Conservation (phyloP, 2,888 invertebrate genomes). For the Dascillus cervinus region DNA sequence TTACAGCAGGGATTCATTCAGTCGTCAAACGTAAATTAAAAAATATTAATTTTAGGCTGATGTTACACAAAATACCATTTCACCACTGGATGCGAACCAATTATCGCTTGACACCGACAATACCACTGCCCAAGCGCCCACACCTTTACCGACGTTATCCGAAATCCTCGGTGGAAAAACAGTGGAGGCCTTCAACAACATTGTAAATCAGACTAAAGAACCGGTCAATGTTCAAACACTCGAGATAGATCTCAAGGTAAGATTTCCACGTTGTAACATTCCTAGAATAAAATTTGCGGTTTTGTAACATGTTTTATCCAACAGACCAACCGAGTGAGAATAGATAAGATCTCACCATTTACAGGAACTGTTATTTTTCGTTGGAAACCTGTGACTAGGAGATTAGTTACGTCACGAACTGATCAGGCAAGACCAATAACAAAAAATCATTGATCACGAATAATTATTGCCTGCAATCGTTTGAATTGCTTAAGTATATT, state of each 20-base stretch:
- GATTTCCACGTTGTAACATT: too few species aligned
- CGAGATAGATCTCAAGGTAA: constrained; percentile 57
- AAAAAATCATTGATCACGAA: background rate
- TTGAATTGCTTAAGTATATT: too few species aligned
- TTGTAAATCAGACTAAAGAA: constrained; percentile 46
- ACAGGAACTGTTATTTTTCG: constrained; percentile 25
- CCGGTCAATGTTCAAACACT: constrained; percentile 42
- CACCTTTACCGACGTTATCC: constrained; percentile 47
- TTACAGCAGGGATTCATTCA: too few species aligned
- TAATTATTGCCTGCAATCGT: too few species aligned
- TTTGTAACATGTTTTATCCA: constrained; percentile 28
- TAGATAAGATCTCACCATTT: constrained; percentile 33
- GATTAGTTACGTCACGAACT: constrained; percentile 5
- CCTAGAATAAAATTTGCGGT: background rate
- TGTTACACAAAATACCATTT: constrained; percentile 7
- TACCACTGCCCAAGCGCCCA: background rate
- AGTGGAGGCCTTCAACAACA: constrained; percentile 51
- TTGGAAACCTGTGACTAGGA: constrained; percentile 22
- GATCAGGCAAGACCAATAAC: constrained; percentile 9
- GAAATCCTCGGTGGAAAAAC: constrained; percentile 56
- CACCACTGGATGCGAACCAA: constrained; percentile 10
- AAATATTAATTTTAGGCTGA: constrained; percentile 10
- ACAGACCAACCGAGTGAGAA: constrained; percentile 49
- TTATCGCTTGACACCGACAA: constrained; percentile 9
- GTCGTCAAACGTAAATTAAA: background rate